phyloP scores from a whole-genome alignment of 2,797 vertebrate species.

The Gymnothorax javanicus region DNA sequence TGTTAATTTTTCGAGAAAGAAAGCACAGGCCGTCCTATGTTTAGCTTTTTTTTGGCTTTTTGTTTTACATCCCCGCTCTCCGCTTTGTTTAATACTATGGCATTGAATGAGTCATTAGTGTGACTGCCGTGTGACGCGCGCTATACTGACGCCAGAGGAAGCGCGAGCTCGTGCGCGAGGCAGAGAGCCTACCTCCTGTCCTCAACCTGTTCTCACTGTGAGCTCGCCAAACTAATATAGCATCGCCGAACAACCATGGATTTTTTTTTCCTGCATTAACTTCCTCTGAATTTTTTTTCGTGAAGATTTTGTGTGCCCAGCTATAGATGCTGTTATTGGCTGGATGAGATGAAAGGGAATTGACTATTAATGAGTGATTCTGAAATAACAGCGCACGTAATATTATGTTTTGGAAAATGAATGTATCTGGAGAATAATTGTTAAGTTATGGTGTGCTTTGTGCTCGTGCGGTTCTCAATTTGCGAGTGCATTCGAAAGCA shows the following conservation, averaged over 20 bases:
- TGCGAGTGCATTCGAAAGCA: neutral
- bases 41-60: neutral
- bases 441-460: neutral
- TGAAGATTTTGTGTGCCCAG: neutral
- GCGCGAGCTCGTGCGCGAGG: neutral
- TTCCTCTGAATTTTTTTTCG: neutral
- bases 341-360: neutral
- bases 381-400: neutral
- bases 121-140: constrained; percentile 4
- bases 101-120: constrained; percentile 8
- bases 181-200: neutral
- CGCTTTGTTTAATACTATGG: constrained; percentile 4
- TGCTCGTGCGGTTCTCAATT: neutral
- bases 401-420: neutral
- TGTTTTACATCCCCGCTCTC: neutral
- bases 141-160: constrained; percentile 1
- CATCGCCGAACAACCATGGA: neutral
- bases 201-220: neutral
- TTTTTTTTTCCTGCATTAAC: neutral
- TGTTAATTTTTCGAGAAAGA: neutral
- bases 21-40: neutral
- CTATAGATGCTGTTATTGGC: neutral
- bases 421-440: neutral
- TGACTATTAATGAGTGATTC: neutral
- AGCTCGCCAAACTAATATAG: neutral